Evolutionary conservation across 2,797 vertebrate genomes (phyloP), one percentile per base, ranked within the genome.

Genomic region (Sebastes nivosus): DNA sequence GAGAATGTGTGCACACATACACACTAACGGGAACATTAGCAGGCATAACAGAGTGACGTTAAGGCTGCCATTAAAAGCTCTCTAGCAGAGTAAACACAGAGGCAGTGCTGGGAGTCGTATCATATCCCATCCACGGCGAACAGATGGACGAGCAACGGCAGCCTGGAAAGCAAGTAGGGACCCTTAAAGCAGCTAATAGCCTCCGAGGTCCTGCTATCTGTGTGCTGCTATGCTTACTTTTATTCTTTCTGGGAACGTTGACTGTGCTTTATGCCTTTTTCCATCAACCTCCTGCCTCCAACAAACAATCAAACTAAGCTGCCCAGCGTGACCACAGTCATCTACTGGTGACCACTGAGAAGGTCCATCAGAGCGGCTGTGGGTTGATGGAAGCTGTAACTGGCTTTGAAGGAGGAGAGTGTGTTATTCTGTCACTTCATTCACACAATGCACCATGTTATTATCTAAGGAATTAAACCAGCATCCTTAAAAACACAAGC

Each of bases 61-160:
- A 78, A 22, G 22, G 54, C 63, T 50, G 68, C 66, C 11, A 42
- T 78, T 85, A 80, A 85, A 75, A 3, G 67, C 59, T 72, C 67
- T 78, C 67, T 36, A 58, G 50, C 50, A 80, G 75, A 42, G 50
- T 61, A 59, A 79, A 81, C 65, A 74, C 60, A 46, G 66, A 68
- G 16, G 75, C 65, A 64, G 58, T 10, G 7, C 29, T 52, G 78
- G 59, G 72, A 69, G 42, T 20, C 42, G 5, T 50, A 55, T 72
- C 42, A 22, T 3, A 18, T 27, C 69, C 32, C 57, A 16, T 36
- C 65, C 65, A 57, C 38, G 20, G 46, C 36, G 55, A 79, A 76
- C 82, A 89, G 82, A 89, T 79, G 84, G 82, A 73, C 7, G 4
- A 59, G 27, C 38, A 59, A 75, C 66, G 38, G 54, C 75, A 63